Evolutionary conservation across 2,113 vertebrate species (phyloP).

Genomic region (Triplophysa rosa): DNA sequence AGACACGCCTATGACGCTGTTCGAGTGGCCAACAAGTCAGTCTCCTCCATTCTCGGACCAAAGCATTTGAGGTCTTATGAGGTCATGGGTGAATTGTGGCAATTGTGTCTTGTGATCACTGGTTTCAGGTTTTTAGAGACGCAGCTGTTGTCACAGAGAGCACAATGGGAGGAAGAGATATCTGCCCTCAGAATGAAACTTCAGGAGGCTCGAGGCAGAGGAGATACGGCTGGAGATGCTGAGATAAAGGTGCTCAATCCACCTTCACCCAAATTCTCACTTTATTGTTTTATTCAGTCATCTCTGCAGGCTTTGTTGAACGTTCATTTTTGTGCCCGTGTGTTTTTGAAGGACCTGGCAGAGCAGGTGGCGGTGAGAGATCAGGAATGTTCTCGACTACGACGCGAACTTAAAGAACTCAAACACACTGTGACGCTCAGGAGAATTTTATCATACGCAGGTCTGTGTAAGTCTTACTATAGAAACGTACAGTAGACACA

Average conservation of each 20-base stretch:
- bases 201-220: constrained; percentile 41
- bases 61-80: neutral
- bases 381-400: constrained; percentile 66
- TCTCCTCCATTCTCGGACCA: constrained; percentile 5
- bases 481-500: neutral
- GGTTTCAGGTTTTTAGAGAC: constrained; percentile 72
- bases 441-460: constrained; percentile 60
- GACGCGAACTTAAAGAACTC: constrained; percentile 69
- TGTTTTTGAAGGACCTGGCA: constrained; percentile 63
- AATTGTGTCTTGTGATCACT: neutral
- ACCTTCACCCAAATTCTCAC: neutral
- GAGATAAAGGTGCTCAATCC: constrained; percentile 60
- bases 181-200: constrained; percentile 59
- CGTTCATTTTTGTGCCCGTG: neutral
- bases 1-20: constrained; percentile 70
- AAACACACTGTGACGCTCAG: constrained; percentile 66
- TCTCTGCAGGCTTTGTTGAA: constrained; percentile 2
- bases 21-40: constrained; percentile 80
- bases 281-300: neutral
- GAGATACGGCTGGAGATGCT: neutral
- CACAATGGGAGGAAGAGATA: constrained; percentile 67
- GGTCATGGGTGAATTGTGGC: neutral
- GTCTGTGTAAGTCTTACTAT: constrained; percentile 44
- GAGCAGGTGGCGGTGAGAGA: constrained; percentile 73
- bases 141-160: constrained; percentile 70